Percentiles rank a stretch among this genome's conserved stretches.
phyloP scores from a whole-genome alignment of 2,797 vertebrate genomes.

The Pyrocephalus nanus region DNA sequence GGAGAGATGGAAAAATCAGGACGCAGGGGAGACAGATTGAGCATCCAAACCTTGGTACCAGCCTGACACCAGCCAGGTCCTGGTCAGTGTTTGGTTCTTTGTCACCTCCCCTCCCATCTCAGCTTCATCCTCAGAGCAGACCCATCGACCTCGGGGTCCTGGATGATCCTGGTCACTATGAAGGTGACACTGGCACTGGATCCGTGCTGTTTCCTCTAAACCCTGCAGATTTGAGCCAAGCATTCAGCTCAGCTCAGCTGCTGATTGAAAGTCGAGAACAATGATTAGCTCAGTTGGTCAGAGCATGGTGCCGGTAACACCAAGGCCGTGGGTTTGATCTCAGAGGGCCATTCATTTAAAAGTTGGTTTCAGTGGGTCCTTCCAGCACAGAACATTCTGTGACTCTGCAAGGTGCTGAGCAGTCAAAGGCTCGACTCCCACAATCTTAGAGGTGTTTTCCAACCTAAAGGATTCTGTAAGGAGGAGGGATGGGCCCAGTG shows the following conservation, averaged over 20 bases:
- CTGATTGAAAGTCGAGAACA: not conserved
- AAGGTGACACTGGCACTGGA: not conserved
- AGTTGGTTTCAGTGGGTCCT: not conserved
- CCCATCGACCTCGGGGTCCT: accelerated
- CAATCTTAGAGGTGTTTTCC: not conserved
- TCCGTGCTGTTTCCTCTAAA: not conserved
- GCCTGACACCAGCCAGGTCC: accelerated
- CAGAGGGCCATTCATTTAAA: too few species aligned
- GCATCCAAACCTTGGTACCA: not conserved
- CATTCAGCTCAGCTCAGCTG: not conserved
- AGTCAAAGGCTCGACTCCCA: too few species aligned
- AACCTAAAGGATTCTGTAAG: not conserved
- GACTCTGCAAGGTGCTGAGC: not conserved
- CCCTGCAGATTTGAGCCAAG: not conserved
- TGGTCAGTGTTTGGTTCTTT: not conserved
- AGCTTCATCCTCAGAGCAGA: not conserved
- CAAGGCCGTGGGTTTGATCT: not conserved
- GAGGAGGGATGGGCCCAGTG: not conserved
- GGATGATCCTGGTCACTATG: accelerated
- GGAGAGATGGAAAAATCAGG: not conserved
- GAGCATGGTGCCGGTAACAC: not conserved
- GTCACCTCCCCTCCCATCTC: not conserved
- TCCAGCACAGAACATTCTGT: not conserved
- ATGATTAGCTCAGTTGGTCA: not conserved
- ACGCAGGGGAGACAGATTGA: accelerated